Evolutionary conservation across 2,797 vertebrate species (phyloP).

Genomic region (Pangasius krempfi): DNA sequence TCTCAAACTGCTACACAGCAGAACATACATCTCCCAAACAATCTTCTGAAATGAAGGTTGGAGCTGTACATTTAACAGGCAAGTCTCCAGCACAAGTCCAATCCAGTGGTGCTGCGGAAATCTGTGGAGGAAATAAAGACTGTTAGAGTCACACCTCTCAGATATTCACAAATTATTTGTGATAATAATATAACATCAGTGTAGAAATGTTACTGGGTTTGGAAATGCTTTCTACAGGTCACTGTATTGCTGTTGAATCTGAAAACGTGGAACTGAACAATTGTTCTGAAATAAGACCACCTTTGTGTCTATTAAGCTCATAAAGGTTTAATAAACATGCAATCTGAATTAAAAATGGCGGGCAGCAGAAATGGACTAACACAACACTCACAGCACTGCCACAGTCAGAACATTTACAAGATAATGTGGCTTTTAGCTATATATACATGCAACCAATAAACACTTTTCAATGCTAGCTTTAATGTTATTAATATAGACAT

Average conservation of each 20-base stretch:
- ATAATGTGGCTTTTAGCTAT: background rate
- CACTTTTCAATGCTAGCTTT: background rate
- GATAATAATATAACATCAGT: background rate
- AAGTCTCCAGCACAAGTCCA: background rate
- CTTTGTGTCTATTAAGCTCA: background rate
- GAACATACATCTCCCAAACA: background rate
- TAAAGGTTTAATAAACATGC: background rate
- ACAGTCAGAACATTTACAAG: background rate
- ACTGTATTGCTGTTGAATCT: background rate
- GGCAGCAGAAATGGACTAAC: background rate
- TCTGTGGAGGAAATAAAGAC: background rate
- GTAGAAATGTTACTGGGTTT: background rate
- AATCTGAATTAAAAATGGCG: background rate
- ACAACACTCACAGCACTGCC: background rate
- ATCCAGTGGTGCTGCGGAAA: background rate
- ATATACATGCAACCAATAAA: background rate
- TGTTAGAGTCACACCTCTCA: background rate
- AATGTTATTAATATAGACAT: background rate
- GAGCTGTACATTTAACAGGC: background rate
- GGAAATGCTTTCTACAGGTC: background rate
- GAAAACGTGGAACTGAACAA: background rate
- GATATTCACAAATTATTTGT: background rate
- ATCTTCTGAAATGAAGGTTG: background rate
- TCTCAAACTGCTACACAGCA: background rate
- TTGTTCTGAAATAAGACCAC: background rate